Evolutionary conservation across 2,113 vertebrate species (phyloP).

Genomic region (Zootoca vivipara): DNA sequence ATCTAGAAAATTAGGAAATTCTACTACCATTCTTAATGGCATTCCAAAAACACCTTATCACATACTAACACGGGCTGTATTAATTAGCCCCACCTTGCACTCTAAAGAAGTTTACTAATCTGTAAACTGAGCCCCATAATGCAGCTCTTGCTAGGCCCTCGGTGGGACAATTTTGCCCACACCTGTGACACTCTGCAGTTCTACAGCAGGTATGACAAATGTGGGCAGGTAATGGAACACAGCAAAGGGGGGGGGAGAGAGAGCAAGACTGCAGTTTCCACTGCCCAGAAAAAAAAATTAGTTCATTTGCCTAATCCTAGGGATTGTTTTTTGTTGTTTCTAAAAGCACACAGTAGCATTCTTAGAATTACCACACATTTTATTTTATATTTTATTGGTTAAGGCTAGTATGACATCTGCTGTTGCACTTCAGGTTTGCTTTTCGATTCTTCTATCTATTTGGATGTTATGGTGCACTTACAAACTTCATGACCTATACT

Average conservation of each 20-base stretch:
- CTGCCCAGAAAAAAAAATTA: neutral
- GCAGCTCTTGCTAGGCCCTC: neutral
- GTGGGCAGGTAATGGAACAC: neutral
- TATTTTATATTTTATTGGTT: neutral
- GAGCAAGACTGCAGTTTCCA: too few relatives aligned
- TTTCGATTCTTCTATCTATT: neutral
- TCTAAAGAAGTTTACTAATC: neutral
- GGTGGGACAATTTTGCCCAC: neutral
- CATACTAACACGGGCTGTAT: neutral
- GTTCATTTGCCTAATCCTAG: neutral
- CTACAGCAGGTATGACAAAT: neutral
- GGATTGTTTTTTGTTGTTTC: neutral
- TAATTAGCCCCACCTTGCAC: neutral
- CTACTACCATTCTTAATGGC: neutral
- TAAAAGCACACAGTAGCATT: neutral
- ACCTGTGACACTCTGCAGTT: neutral
- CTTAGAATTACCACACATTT: neutral
- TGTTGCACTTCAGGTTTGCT: constrained; percentile 1
- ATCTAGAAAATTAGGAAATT: neutral
- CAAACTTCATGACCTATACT: neutral
- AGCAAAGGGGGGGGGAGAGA: too few relatives aligned
- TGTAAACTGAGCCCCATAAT: neutral
- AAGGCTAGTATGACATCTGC: neutral
- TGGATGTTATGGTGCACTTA: neutral
- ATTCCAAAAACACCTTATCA: neutral